Conservation (phyloP, 2,888 invertebrate species). For the Imbricaverruca yamaguchii region DNA sequence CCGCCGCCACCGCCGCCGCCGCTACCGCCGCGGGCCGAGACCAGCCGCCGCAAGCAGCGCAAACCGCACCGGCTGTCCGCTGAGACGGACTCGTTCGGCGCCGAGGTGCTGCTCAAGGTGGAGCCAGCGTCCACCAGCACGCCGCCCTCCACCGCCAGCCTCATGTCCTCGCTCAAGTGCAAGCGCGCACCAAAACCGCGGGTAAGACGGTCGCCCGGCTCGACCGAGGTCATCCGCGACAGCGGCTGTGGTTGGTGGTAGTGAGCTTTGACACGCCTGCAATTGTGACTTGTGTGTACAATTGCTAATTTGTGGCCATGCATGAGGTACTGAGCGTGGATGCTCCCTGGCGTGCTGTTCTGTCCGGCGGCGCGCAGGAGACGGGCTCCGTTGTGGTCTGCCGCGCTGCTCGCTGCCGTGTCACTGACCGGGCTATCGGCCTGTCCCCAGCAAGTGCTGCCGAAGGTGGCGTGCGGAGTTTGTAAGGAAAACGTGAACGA, state of each 20-base stretch:
- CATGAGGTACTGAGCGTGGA: too few species aligned
- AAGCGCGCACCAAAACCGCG: neutral
- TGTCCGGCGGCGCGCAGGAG: too few species aligned
- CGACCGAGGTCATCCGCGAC: neutral
- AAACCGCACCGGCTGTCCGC: neutral
- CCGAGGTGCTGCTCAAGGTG: neutral
- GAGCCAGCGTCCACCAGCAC: neutral
- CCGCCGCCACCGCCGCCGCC: neutral
- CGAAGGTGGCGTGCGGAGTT: neutral
- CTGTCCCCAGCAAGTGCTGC: neutral
- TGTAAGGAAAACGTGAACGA: neutral
- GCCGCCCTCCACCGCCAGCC: neutral
- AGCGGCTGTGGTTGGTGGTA: neutral
- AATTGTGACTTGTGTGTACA: neutral
- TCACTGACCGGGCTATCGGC: too few species aligned
- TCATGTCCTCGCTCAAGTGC: neutral
- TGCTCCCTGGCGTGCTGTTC: too few species aligned
- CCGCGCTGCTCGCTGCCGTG: too few species aligned
- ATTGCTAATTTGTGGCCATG: neutral
- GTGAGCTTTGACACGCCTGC: neutral
- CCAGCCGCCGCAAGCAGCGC: constrained; percentile 1
- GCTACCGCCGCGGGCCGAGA: neutral
- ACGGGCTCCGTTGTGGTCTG: neutral
- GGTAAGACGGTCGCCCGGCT: neutral
- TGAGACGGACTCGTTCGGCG: neutral